Base-by-base conservation (phyloP, 2,797 vertebrate species). In the Phalloptychus januarius region DNA sequence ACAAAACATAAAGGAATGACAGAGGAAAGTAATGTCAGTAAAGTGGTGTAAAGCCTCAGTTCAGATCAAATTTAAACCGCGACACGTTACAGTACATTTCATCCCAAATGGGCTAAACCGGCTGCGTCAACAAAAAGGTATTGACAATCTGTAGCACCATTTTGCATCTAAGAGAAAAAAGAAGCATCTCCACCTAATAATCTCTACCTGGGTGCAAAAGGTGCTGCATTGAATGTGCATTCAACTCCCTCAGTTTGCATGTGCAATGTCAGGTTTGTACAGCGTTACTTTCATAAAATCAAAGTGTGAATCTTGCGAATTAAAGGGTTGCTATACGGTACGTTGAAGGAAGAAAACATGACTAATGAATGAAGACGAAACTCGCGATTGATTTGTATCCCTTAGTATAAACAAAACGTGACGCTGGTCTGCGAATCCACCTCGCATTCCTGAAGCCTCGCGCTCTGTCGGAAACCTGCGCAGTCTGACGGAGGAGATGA, bases 381-480 rank as follows among this genome's bases (percentile, higher is more conserved):
- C 74, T n/a, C 61, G 79, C 69, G n/a, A 75, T 48, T 77, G 44
- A 83, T 73, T 81, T 40, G 58, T 78, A 72, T 18, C 71, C 65
- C 6, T 12, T 72, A 79, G 82, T 58, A 79, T 50, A 50, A 74
- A 89, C 75, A 87, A n/a, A 28, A 67, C 23, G 85, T 74, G 38
- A 91, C 78, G 89, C 84, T 90, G 82, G 58, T 87, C 83, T 76
- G 67, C 78, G 25, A 77, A 70, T 71, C 61, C 88, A 85, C 83
- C 90, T 90, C 87, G 46, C 79, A 83, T 84, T 89, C 80, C 84
- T 85, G 56, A 74, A 79, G 54, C 31, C 81, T 83, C 74, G 78
- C 46, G 75, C 10, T 79, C n/a, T 56, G 80, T 82, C 58, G 71
- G 75, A 81, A 69, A 85, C n/a, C 71, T 82, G 71, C 80, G 79